These are phyloP conservation scores for Cossypha dichroa DNA, from an alignment of 2,797 vertebrate genomes.

Conservation along the genomic window DNA sequence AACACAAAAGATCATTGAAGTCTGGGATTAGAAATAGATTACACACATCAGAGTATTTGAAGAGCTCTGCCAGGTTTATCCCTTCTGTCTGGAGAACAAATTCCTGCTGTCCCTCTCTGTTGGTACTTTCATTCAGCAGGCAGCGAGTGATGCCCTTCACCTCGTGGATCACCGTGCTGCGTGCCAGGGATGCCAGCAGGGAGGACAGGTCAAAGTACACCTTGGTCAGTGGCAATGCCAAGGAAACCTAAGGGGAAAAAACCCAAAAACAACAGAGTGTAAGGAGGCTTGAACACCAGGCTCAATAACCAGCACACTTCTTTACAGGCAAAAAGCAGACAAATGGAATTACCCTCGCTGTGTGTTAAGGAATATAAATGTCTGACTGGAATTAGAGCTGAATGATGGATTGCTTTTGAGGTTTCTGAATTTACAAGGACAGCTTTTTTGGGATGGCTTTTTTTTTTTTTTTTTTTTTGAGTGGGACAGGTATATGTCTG, in stretches of 20 bases:
- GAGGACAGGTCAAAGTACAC: constrained; percentile 91
- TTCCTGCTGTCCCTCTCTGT: constrained; percentile 77
- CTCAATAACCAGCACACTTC: not conserved
- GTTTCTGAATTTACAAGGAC: not conserved
- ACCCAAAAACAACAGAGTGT: not conserved
- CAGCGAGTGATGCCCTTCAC: constrained; percentile 90
- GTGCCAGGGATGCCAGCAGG: constrained; percentile 81
- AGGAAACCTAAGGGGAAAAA: constrained; percentile 76
- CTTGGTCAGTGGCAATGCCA: constrained; percentile 85
- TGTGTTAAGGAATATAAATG: not conserved
- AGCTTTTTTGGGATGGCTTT: not conserved
- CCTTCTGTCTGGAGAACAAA: constrained; percentile 88
- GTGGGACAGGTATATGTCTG: not conserved
- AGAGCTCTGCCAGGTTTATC: constrained; percentile 92
- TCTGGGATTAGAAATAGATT: not conserved
- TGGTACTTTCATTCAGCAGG: constrained; percentile 85
- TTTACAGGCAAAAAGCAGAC: not conserved
- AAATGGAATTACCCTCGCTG: not conserved
- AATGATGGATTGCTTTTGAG: not conserved
- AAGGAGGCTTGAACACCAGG: not conserved
- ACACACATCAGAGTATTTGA: constrained; percentile 85
- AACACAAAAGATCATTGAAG: not conserved
- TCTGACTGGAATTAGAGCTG: not conserved
- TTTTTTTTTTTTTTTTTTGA: not conserved
- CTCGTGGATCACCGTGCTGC: constrained; percentile 83